Percentiles rank a stretch among this genome's conserved stretches.
Evolutionary conservation across 2,113 vertebrate genomes (phyloP).

Genomic region (Piaya cayana): DNA sequence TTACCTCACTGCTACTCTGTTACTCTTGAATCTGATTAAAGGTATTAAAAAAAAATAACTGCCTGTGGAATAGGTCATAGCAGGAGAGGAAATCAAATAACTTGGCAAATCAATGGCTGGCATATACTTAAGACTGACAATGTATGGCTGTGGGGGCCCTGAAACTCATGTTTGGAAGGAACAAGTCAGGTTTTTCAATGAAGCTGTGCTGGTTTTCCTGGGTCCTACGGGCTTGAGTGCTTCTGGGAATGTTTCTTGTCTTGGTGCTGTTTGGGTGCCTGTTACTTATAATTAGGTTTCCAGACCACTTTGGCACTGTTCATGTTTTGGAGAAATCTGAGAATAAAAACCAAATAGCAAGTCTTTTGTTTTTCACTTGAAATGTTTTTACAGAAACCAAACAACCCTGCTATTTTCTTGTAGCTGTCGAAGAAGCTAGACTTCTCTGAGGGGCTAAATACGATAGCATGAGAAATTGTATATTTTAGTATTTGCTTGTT

Average conservation of each 20-base stretch:
- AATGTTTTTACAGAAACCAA: background rate
- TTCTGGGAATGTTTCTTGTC: background rate
- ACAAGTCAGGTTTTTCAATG: fast-evolving
- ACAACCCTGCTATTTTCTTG: background rate
- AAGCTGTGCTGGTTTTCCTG: background rate
- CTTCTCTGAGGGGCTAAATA: background rate
- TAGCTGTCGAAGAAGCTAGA: background rate
- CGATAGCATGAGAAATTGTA: background rate
- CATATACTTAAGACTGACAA: background rate
- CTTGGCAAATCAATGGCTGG: background rate
- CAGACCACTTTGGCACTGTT: background rate
- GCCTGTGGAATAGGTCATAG: background rate
- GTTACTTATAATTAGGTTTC: background rate
- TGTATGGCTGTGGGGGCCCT: background rate
- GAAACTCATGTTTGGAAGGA: background rate
- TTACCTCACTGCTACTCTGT: background rate
- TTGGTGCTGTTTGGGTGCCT: background rate
- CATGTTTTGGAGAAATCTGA: background rate
- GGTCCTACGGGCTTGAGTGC: background rate
- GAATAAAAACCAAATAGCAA: background rate
- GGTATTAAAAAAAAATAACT: background rate
- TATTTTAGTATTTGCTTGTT: background rate
- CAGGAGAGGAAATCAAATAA: background rate
- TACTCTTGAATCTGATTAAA: background rate
- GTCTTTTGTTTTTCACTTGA: background rate